Conservation (phyloP, 2,113 vertebrate species). For the Syngnathus scovelli region DNA sequence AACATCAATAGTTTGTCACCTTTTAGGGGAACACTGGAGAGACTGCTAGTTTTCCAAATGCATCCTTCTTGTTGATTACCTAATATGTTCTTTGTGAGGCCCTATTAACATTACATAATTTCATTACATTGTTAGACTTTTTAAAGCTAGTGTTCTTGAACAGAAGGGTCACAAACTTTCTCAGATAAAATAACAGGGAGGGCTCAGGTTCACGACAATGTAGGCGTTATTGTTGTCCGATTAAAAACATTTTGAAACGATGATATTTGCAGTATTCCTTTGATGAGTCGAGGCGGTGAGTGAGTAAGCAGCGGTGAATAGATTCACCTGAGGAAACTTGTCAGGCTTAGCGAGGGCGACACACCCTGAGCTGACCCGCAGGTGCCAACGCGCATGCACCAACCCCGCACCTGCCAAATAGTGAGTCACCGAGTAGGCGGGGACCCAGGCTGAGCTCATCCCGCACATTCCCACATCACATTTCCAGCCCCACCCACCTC, state of each 20-base stretch:
- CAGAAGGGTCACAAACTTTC: neutral
- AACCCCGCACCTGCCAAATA: neutral
- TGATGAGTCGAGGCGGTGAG: neutral
- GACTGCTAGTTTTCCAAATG: neutral
- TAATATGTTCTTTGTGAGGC: neutral
- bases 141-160: neutral
- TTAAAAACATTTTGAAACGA: neutral
- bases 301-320: neutral
- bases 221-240: neutral
- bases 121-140: neutral
- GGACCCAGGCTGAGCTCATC: neutral
- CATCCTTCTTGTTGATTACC: too few species aligned
- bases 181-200: neutral
- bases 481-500: neutral
- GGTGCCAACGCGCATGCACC: neutral
- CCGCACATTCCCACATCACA: constrained; percentile 1
- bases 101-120: neutral
- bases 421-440: constrained; percentile 1
- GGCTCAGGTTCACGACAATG: neutral
- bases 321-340: constrained; percentile 4
- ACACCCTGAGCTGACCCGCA: neutral
- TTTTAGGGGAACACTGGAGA: too few species aligned
- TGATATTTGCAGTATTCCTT: neutral
- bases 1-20: too few species aligned
- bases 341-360: neutral